These are phyloP conservation scores for Spilosoma lubricipeda DNA, from an alignment of 2,888 invertebrate species.

Conservation along the genomic window DNA sequence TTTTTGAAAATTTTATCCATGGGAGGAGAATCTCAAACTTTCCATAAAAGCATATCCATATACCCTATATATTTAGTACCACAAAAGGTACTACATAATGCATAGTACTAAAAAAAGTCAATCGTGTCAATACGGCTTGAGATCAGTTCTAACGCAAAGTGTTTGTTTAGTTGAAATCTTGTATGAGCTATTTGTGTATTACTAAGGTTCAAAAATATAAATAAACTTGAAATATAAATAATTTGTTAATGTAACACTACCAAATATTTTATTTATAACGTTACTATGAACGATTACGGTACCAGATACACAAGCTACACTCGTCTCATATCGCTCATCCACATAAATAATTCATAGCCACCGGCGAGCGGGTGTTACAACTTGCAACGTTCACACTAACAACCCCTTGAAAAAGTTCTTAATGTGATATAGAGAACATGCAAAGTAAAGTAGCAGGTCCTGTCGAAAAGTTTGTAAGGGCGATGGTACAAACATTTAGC, in stretches of 20 bases:
- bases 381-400: constrained; percentile 27
- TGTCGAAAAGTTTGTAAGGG: constrained; percentile 64
- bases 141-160: constrained; percentile 6
- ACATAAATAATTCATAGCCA: constrained; percentile 71
- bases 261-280: constrained; percentile 68
- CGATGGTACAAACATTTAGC: constrained; percentile 64
- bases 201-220: constrained; percentile 25
- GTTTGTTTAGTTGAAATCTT: constrained; percentile 17
- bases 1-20: not conserved
- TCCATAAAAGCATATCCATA: not conserved
- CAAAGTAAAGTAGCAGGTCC: constrained; percentile 55
- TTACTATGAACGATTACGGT: constrained; percentile 62
- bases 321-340: constrained; percentile 57
- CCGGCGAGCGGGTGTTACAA: constrained; percentile 29
- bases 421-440: constrained; percentile 68
- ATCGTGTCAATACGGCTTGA: not conserved
- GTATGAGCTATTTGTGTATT: constrained; percentile 23
- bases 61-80: not conserved
- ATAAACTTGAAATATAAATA: constrained; percentile 57
- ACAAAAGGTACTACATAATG: not conserved
- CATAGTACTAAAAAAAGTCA: not conserved
- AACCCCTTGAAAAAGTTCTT: constrained; percentile 68
- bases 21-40: not conserved
- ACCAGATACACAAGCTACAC: constrained; percentile 56
- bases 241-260: constrained; percentile 50